Conservation (phyloP, 2,797 vertebrate species). For the Arctocebus calabarensis region DNA sequence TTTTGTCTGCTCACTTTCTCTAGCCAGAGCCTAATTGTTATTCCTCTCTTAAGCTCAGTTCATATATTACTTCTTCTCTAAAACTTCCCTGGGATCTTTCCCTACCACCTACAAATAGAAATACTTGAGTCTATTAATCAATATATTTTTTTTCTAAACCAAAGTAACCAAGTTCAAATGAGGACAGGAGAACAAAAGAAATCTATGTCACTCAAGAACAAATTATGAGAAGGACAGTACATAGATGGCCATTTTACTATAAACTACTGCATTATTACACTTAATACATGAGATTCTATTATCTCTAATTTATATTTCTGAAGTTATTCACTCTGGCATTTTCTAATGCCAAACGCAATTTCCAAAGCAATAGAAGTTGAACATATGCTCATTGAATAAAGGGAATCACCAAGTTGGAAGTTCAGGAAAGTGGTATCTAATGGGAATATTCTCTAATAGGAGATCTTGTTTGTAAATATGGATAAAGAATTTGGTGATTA, state of each 20-base stretch:
- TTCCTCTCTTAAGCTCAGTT: neutral
- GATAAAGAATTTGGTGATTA: neutral
- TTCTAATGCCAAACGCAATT: neutral
- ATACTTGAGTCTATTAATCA: neutral
- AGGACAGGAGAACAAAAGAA: neutral
- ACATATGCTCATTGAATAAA: neutral
- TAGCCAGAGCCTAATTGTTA: neutral
- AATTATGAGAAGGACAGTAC: neutral
- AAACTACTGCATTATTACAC: neutral
- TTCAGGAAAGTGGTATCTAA: neutral
- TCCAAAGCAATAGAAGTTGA: neutral
- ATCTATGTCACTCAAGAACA: neutral
- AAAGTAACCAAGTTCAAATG: conserved; percentile 45
- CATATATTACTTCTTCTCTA: neutral
- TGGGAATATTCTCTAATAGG: neutral
- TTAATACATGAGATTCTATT: neutral
- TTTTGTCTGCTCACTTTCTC: neutral
- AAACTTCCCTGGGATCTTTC: neutral
- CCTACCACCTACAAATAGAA: neutral
- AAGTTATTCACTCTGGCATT: conserved; percentile 3
- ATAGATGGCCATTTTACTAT: neutral
- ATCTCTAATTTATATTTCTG: neutral
- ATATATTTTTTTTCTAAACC: neutral
- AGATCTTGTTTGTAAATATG: neutral
- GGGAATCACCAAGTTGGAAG: neutral